Evolutionary conservation across 2,888 invertebrate species (phyloP).

Genomic region (Andrena trimmerana): DNA sequence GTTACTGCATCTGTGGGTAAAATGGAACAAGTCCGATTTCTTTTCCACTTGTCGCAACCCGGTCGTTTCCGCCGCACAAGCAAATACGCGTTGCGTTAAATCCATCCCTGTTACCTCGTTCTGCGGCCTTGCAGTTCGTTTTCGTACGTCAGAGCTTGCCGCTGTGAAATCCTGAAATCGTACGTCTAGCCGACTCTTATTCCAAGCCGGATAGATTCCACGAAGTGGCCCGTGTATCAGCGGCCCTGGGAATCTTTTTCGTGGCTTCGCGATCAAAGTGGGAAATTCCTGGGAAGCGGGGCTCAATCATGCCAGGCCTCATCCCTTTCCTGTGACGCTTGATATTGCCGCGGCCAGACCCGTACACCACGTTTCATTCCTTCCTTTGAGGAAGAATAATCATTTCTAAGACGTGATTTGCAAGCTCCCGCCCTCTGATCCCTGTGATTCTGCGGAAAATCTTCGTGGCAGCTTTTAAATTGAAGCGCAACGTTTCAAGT

Average conservation of each 20-base stretch:
- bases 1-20: background rate
- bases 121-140: background rate
- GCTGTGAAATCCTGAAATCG: slow-evolving; percentile 17
- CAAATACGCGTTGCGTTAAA: slow-evolving; percentile 16
- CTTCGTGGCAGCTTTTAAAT: no score
- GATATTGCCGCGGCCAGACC: slow-evolving; percentile 43
- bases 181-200: slow-evolving; percentile 30
- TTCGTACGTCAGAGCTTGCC: slow-evolving; percentile 17
- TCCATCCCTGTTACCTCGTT: background rate
- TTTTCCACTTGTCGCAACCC: background rate
- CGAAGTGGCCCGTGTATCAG: slow-evolving; percentile 27
- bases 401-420: slow-evolving; percentile 1
- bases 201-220: slow-evolving; percentile 31
- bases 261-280: slow-evolving; percentile 59
- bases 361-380: slow-evolving; percentile 21
- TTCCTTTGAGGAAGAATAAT: slow-evolving; percentile 1
- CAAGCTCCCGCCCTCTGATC: background rate
- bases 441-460: background rate
- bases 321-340: slow-evolving; percentile 46
- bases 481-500: no score
- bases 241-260: slow-evolving; percentile 40
- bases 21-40: background rate
- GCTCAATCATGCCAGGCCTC: slow-evolving; percentile 49
- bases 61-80: slow-evolving; percentile 17
- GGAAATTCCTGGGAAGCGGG: slow-evolving; percentile 47